A percentile compares a stretch with the other conserved stretches of the same genome.
phyloP scores from a whole-genome alignment of 2,888 invertebrate species.

The Ctena decussata region DNA sequence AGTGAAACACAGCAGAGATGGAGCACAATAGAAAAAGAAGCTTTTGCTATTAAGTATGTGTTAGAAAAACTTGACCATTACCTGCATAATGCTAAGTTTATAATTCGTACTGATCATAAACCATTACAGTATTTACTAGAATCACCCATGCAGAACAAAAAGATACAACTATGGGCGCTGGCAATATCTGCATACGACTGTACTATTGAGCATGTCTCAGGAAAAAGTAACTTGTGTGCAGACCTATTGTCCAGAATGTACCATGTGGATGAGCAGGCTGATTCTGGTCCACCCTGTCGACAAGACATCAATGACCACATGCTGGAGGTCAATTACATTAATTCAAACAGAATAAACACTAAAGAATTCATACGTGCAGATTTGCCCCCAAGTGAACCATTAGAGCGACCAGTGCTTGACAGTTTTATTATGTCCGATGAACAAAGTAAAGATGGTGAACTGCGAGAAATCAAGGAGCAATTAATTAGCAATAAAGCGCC shows the following conservation, averaged over 20 bases:
- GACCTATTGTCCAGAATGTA: not conserved
- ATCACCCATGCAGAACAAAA: slow-evolving; percentile 11
- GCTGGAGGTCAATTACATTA: not conserved
- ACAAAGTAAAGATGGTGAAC: too few relatives aligned
- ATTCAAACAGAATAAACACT: not conserved
- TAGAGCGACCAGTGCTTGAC: too few relatives aligned
- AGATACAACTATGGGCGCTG: not conserved
- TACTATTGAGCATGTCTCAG: not conserved
- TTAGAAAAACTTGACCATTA: slow-evolving; percentile 11
- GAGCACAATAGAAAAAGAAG: slow-evolving; percentile 17
- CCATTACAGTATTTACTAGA: not conserved
- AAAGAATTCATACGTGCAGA: not conserved
- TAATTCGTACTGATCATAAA: slow-evolving; percentile 20
- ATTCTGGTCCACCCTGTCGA: not conserved
- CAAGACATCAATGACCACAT: not conserved
- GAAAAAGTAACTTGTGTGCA: not conserved
- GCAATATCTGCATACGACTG: not conserved
- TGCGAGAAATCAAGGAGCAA: too few relatives aligned
- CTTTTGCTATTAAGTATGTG: slow-evolving; percentile 23
- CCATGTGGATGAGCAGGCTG: not conserved
- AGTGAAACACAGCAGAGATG: slow-evolving; percentile 4
- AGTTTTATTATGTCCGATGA: too few relatives aligned
- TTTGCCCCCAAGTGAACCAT: too few relatives aligned
- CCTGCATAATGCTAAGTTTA: slow-evolving; percentile 1
- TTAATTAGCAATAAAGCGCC: too few relatives aligned